phyloP scores from a whole-genome alignment of 2,797 vertebrate species.

The Simalia tracyae region DNA sequence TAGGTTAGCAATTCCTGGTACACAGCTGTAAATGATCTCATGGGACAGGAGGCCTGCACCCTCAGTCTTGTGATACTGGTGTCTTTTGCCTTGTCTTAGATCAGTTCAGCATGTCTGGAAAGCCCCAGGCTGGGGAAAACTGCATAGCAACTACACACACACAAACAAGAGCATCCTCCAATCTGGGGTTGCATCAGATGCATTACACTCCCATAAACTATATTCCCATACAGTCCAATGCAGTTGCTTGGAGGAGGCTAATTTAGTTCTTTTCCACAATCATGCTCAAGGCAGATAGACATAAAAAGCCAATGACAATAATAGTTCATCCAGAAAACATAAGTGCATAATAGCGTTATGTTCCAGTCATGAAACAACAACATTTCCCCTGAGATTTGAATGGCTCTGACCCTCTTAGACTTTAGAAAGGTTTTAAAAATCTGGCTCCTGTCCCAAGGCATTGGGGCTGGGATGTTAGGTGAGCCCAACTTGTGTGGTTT shows the following conservation, averaged over 20 bases:
- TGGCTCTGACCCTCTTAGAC: neutral
- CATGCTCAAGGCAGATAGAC: neutral
- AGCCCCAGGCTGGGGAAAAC: neutral
- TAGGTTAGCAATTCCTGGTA: neutral
- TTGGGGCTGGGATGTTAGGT: neutral
- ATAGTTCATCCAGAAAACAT: neutral
- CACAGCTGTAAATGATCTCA: neutral
- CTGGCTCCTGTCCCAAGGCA: neutral
- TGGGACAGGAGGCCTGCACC: neutral
- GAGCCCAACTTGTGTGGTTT: neutral
- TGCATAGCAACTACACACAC: neutral
- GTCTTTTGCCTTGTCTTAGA: neutral
- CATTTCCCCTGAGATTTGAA: neutral
- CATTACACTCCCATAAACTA: neutral
- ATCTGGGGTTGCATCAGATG: neutral
- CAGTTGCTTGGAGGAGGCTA: neutral
- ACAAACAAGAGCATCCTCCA: neutral
- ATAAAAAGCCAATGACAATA: neutral
- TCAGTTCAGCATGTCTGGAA: neutral
- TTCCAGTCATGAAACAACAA: neutral
- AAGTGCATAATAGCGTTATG: neutral
- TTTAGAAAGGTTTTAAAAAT: neutral
- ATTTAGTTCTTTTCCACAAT: neutral
- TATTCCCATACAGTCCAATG: neutral
- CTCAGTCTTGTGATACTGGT: neutral